phyloP scores from a whole-genome alignment of 2,888 invertebrate genomes.

The Globia sparganii region DNA sequence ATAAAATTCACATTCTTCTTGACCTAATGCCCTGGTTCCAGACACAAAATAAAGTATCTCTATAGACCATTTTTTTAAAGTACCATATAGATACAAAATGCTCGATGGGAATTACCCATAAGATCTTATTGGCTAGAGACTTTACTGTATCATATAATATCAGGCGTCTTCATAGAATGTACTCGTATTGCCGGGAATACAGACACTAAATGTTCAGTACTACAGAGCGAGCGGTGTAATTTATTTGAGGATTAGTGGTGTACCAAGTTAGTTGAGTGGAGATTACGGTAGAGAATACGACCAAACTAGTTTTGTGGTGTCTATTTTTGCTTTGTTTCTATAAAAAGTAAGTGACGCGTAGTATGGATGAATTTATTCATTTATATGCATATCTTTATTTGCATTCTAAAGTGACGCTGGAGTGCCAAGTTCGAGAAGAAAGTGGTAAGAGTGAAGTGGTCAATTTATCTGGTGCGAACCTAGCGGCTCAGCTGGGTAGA shows the following conservation, averaged over 20 bases:
- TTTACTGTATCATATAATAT: slow-evolving; percentile 48
- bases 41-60: not conserved
- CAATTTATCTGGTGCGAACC: too few relatives aligned
- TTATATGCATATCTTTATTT: not conserved
- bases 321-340: slow-evolving; percentile 20
- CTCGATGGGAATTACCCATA: slow-evolving; percentile 9
- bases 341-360: slow-evolving; percentile 16
- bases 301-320: slow-evolving; percentile 20
- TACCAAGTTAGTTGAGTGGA: slow-evolving; percentile 39
- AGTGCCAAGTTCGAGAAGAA: too few relatives aligned
- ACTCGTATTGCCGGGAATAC: slow-evolving; percentile 59
- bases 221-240: slow-evolving; percentile 47
- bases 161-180: slow-evolving; percentile 34
- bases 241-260: slow-evolving; percentile 61
- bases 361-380: not conserved
- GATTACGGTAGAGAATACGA: slow-evolving; percentile 52
- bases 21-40: slow-evolving; percentile 17
- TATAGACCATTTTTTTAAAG: not conserved
- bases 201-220: slow-evolving; percentile 53
- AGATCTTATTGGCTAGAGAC: slow-evolving; percentile 29
- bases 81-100: not conserved
- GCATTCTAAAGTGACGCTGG: too few relatives aligned
- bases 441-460: too few relatives aligned
- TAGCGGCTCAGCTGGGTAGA: too few relatives aligned
- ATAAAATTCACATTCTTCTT: slow-evolving; percentile 6